Evolutionary conservation across 2,113 vertebrate species (phyloP).

Genomic region (Platycercus adscitus): DNA sequence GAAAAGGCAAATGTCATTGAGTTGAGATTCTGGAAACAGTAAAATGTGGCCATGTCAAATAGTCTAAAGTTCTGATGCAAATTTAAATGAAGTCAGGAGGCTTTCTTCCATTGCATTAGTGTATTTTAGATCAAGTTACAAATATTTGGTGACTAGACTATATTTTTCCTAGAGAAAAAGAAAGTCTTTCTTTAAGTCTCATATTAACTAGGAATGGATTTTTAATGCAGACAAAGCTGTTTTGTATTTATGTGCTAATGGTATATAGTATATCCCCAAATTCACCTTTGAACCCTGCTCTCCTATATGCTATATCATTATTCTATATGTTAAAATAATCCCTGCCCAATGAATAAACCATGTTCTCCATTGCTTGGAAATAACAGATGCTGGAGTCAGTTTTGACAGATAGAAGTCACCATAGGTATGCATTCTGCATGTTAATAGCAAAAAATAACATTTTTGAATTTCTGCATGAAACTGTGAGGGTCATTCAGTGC

Average conservation of each 20-base stretch:
- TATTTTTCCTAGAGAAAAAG: background rate
- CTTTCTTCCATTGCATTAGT: background rate
- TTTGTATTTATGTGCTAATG: background rate
- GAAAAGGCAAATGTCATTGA: background rate
- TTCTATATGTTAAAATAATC: background rate
- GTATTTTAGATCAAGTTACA: background rate
- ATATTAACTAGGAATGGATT: background rate
- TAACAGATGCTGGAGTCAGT: background rate
- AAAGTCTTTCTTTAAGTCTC: background rate
- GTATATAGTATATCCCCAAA: background rate
- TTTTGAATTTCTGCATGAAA: background rate
- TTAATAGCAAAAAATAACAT: background rate
- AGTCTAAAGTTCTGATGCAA: background rate
- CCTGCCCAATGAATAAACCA: background rate
- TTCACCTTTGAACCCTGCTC: background rate
- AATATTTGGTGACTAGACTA: background rate
- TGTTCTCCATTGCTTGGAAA: accelerated
- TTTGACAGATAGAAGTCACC: constrained; percentile 15
- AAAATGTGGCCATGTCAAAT: background rate
- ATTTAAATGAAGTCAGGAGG: background rate
- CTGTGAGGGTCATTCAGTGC: background rate
- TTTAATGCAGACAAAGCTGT: background rate
- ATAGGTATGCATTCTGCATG: background rate
- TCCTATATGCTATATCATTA: background rate
- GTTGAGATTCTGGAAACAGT: background rate